Base-by-base conservation (phyloP, 2,888 invertebrate genomes). In the Augiades crinisus region DNA sequence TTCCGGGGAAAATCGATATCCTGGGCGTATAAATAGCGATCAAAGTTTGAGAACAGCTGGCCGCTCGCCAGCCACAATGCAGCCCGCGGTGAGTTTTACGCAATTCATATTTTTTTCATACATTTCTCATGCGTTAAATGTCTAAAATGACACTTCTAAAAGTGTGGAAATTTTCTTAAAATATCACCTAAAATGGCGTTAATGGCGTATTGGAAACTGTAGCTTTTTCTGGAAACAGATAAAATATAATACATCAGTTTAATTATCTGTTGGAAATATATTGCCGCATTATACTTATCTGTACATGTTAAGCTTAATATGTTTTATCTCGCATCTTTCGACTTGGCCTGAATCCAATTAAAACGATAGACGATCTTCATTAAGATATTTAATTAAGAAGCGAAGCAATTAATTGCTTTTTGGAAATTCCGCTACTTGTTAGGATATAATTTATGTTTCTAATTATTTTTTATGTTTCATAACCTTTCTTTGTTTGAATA, bases 1-100 rank as follows among this genome's bases (percentile, higher is more conserved):
- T 79, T 75, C 81, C 83, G 81, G 82, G 66, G 63, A 80, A 86
- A 83, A 88, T 89, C 88, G 77, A 89, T 89, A 88, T 70, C 75
- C 75, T 72, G 76, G 76, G 77, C 76, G 83, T 86, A 87, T 85
- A 84, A 82, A 88, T 87, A 89, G 83, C 78, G 70, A 64, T 69
- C 76, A 65, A 73, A 70, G 73, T 69, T 81, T 76, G 78, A 72
- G 73, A 86, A 83, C 86, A 89, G 86, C 88, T 89, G 88, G 87
- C 86, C 65, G 65, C 47, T 53, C 57, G 85, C 78, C 82, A 80
- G 78, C 67, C 65, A 69, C 57, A 66, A 85, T 89, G 88, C 87
- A 87, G 78, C 76, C 88, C 68, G 70, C 80, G 84, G 87, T 88
- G 66, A 82, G 85, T 67, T 54, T n/a, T 54, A 30, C 38, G 27